These are phyloP conservation scores for Thecocarcelia acutangulata DNA, from an alignment of 2,888 invertebrate species.

Conservation along the genomic window DNA sequence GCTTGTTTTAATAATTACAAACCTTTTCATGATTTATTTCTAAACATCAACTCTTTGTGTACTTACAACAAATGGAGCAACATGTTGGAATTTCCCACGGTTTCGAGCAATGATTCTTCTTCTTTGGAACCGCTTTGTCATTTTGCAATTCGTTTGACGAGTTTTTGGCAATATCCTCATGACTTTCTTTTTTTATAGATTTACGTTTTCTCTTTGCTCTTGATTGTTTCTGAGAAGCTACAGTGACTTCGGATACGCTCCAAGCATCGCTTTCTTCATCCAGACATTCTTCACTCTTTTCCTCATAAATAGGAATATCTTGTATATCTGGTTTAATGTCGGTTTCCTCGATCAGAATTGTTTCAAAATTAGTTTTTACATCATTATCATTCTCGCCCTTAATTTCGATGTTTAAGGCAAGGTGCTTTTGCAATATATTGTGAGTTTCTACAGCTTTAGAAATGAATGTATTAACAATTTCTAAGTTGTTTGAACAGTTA, in stretches of 20 bases:
- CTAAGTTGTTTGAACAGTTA: too few relatives aligned
- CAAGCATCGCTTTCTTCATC: background rate
- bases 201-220: background rate
- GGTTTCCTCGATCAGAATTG: background rate
- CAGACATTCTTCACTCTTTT: background rate
- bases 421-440: background rate
- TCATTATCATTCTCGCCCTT: background rate
- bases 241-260: background rate
- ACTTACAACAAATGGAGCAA: slow-evolving; percentile 18
- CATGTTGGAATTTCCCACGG: background rate
- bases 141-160: too few relatives aligned
- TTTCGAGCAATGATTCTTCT: too few relatives aligned
- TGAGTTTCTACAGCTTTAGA: background rate
- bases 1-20: too few relatives aligned
- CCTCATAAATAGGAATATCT: too few relatives aligned
- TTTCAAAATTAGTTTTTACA: background rate
- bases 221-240: background rate
- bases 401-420: background rate
- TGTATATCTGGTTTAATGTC: background rate
- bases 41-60: background rate
- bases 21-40: too few relatives aligned
- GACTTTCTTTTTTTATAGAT: too few relatives aligned
- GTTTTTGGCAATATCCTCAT: too few relatives aligned
- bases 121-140: too few relatives aligned
- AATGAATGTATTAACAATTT: too few relatives aligned